These are phyloP conservation scores for Zygaena filipendulae DNA, from an alignment of 2,888 invertebrate genomes.

Conservation along the genomic window DNA sequence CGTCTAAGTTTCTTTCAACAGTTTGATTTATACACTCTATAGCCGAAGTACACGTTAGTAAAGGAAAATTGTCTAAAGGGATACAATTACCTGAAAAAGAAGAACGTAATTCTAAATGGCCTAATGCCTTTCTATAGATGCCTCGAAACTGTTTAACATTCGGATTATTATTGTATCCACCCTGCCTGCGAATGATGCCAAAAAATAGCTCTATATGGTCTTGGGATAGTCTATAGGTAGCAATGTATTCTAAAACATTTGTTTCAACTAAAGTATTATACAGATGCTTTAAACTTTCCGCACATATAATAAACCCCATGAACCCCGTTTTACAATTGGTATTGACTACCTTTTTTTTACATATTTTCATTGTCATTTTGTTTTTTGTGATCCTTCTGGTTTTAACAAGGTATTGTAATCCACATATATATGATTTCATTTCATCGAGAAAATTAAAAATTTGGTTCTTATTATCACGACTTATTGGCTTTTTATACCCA, in stretches of 20 bases:
- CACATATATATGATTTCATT: not conserved
- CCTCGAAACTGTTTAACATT: constrained; percentile 10
- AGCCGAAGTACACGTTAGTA: constrained; percentile 8
- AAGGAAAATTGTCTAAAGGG: constrained; percentile 9
- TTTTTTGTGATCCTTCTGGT: not conserved
- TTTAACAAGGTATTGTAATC: not conserved
- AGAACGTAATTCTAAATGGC: constrained; percentile 7
- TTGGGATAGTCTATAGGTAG: constrained; percentile 9
- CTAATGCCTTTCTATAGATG: constrained; percentile 7
- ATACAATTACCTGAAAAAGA: constrained; percentile 9
- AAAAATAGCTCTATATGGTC: constrained; percentile 13
- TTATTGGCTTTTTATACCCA: constrained; percentile 2
- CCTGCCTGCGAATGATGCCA: constrained; percentile 9
- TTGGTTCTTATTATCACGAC: not conserved
- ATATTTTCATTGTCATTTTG: not conserved
- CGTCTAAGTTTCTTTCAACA: not conserved
- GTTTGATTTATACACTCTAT: constrained; percentile 1
- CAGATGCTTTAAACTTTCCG: constrained; percentile 8
- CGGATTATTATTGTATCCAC: constrained; percentile 12
- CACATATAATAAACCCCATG: constrained; percentile 5
- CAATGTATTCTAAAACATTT: constrained; percentile 6
- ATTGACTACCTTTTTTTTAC: not conserved
- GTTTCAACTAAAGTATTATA: constrained; percentile 1
- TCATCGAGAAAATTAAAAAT: not conserved
- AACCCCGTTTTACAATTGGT: constrained; percentile 8